phyloP scores from a whole-genome alignment of 2,888 invertebrate species.

The Drosophila cognata region DNA sequence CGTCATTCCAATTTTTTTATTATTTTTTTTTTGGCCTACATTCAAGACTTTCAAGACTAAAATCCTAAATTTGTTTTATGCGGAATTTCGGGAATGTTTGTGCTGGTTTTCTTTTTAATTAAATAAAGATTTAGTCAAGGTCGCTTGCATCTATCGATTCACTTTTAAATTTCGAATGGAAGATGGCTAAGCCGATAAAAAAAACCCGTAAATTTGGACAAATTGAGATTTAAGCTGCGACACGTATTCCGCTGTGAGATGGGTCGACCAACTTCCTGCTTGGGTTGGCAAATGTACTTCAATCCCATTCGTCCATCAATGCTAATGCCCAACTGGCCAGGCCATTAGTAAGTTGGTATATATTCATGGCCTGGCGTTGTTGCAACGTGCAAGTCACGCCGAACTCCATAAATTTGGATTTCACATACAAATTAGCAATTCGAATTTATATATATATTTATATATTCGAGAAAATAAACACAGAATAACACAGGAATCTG shows the following conservation, averaged over 20 bases:
- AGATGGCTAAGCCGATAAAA: background rate
- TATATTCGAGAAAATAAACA: slow-evolving; percentile 28
- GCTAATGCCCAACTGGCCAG: slow-evolving; percentile 1
- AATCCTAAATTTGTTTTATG: slow-evolving; percentile 11
- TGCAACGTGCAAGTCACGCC: slow-evolving; percentile 14
- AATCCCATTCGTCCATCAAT: background rate
- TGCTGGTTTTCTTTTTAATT: background rate
- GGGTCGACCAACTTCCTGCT: slow-evolving; percentile 19
- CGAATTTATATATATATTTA: slow-evolving; percentile 1
- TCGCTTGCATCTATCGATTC: background rate
- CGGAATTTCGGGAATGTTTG: slow-evolving; percentile 13
- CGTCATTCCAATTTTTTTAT: slow-evolving; percentile 14
- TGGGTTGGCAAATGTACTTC: background rate
- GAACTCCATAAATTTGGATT: slow-evolving; percentile 55
- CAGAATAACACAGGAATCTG: slow-evolving; percentile 24
- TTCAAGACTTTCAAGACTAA: slow-evolving; percentile 19
- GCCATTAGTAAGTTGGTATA: background rate
- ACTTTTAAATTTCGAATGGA: background rate
- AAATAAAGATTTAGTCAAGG: background rate
- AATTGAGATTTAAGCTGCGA: background rate
- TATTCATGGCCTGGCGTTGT: slow-evolving; percentile 14
- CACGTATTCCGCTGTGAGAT: background rate
- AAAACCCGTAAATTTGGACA: background rate
- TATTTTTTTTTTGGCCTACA: slow-evolving; percentile 57
- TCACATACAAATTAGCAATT: slow-evolving; percentile 31